Percentiles rank a stretch among this genome's conserved stretches.
phyloP scores from a whole-genome alignment of 2,113 vertebrate genomes.

The Hippolais icterina region DNA sequence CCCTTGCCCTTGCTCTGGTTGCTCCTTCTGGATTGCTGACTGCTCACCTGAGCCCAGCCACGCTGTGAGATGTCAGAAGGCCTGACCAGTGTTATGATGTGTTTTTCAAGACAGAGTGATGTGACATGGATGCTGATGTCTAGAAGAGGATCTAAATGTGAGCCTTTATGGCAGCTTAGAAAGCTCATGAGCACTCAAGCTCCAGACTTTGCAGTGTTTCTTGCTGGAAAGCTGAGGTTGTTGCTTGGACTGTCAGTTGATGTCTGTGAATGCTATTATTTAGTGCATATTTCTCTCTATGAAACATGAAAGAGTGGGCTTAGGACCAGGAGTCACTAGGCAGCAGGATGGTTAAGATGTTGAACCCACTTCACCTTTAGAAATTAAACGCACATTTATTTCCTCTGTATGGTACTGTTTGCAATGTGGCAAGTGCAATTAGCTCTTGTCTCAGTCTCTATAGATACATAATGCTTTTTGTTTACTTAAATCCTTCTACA shows the following conservation, averaged over 20 bases:
- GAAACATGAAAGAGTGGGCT: neutral
- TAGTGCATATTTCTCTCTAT: neutral
- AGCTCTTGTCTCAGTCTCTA: conserved; percentile 51
- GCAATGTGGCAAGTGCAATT: conserved; percentile 55
- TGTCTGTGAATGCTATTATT: neutral
- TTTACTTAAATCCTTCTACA: conserved; percentile 64
- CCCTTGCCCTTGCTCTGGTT: neutral
- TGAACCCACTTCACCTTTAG: neutral
- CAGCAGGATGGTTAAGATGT: neutral
- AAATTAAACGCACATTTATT: conserved; percentile 40
- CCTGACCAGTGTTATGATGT: neutral
- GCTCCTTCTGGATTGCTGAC: neutral
- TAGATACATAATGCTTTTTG: conserved; percentile 36
- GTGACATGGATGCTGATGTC: neutral
- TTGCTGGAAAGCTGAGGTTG: neutral
- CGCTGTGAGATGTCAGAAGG: neutral
- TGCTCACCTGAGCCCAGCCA: neutral
- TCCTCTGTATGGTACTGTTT: neutral
- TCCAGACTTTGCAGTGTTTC: neutral
- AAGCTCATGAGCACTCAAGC: neutral
- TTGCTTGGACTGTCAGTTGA: neutral
- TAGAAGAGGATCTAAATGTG: neutral
- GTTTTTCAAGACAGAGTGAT: neutral
- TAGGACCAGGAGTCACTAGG: neutral
- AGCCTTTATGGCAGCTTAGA: neutral